Evolutionary conservation across 1,140 invertebrate species (phyloP).

Genomic region (Hermetia illucens): DNA sequence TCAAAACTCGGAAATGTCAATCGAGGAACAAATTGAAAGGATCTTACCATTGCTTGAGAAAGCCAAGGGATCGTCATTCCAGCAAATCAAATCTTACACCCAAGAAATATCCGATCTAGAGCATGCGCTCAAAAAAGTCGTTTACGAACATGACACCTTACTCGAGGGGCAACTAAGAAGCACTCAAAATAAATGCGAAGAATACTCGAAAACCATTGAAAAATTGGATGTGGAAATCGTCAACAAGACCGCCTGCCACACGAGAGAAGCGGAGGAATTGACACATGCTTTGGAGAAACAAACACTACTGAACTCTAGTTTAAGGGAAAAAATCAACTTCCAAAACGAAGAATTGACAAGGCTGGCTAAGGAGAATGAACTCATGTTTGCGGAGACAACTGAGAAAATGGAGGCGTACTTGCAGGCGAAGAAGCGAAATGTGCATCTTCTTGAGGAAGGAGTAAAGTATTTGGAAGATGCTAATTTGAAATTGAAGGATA

Average conservation of each 20-base stretch:
- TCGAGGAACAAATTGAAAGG: slow-evolving; percentile 1
- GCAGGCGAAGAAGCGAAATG: no score
- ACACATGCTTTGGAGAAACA: not conserved
- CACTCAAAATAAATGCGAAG: slow-evolving; percentile 1
- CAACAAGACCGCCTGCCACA: not conserved
- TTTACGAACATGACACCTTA: not conserved
- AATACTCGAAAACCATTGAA: not conserved
- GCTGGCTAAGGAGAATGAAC: slow-evolving; percentile 12
- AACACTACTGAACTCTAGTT: no score
- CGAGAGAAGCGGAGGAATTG: not conserved
- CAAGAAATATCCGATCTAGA: slow-evolving; percentile 11
- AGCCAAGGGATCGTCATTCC: slow-evolving; percentile 8
- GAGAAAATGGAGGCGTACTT: no score
- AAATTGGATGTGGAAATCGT: slow-evolving; percentile 3
- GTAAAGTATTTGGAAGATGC: no score
- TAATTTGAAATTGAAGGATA: no score
- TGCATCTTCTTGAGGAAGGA: no score
- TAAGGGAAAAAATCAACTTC: no score
- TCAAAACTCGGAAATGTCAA: slow-evolving; percentile 9
- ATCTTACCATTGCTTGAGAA: slow-evolving; percentile 14
- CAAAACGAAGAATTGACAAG: slow-evolving; percentile 9
- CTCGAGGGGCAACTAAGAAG: slow-evolving; percentile 4
- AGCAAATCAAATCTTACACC: not conserved
- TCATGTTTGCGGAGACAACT: slow-evolving; percentile 6
- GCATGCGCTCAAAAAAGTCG: slow-evolving; percentile 2